Evolutionary conservation across 53 echinoderm and acorn worm genomes (phyloP).

Genomic region (Paracentrotus lividus): DNA sequence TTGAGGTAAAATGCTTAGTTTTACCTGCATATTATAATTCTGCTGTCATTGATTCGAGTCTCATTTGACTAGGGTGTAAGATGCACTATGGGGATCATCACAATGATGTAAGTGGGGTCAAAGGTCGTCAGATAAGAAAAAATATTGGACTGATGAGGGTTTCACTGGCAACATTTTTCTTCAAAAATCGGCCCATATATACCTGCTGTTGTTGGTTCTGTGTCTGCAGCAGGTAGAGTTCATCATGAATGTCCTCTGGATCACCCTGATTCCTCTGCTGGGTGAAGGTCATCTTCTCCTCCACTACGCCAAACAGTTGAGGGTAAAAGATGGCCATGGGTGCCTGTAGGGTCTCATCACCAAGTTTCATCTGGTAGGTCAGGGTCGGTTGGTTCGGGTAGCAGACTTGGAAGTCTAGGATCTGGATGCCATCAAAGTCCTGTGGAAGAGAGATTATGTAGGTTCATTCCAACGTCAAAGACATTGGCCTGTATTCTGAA

Average conservation of each 20-base stretch:
- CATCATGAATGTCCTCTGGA: conserved; percentile 96
- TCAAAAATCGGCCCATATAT: too few species aligned
- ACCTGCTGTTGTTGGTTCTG: conserved; percentile 93
- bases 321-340: conserved; percentile 99
- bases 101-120: too few species aligned
- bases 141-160: too few species aligned
- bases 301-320: conserved; percentile 84
- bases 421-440: conserved; percentile 94
- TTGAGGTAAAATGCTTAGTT: too few species aligned
- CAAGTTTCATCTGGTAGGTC: conserved; percentile 96
- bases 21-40: too few species aligned
- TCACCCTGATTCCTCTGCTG: conserved; percentile 98
- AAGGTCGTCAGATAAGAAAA: too few species aligned
- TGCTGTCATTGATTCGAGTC: too few species aligned
- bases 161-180: too few species aligned
- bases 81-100: too few species aligned
- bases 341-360: conserved; percentile 93
- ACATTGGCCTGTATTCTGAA: too few species aligned
- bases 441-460: conserved; percentile 53
- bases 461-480: too few species aligned
- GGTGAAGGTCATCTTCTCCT: conserved; percentile 89
- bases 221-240: conserved; percentile 94
- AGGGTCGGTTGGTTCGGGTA: conserved; percentile 91
- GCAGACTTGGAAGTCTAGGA: conserved; percentile 95
- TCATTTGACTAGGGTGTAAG: too few species aligned